Evolutionary conservation across 2,113 vertebrate genomes (phyloP).

Genomic region (Acrocephalus kingi): DNA sequence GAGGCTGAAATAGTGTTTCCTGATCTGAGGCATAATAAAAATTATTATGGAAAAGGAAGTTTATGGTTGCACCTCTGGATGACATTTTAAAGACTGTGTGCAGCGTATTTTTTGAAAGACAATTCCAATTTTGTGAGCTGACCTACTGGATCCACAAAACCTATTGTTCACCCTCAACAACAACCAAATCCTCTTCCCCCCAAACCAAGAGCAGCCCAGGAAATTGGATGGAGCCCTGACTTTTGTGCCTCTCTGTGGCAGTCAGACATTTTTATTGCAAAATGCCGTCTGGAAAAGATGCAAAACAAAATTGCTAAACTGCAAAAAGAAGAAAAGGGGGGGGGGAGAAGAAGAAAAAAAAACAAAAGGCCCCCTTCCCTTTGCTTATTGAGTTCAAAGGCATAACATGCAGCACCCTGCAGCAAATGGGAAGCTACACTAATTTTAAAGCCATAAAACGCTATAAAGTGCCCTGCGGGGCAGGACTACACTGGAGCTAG

Average conservation of each 20-base stretch:
- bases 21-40: background rate
- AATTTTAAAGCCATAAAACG: conserved; percentile 88
- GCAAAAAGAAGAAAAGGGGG: conserved; percentile 26
- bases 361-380: conserved; percentile 77
- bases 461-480: conserved; percentile 83
- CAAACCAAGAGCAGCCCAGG: background rate
- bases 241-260: conserved; percentile 46
- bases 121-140: background rate
- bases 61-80: background rate
- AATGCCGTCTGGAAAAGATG: conserved; percentile 82
- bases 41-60: background rate
- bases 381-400: conserved; percentile 88
- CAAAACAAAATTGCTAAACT: conserved; percentile 80
- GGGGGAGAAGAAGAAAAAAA: background rate
- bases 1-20: background rate
- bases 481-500: conserved; percentile 79
- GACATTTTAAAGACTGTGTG: background rate
- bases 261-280: conserved; percentile 82
- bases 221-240: conserved; percentile 38
- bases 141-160: background rate
- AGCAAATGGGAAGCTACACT: conserved; percentile 83
- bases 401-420: conserved; percentile 82
- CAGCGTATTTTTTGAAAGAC: background rate
- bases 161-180: conserved; percentile 1
- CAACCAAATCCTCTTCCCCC: background rate